A percentile compares a stretch with the other conserved stretches of the same genome.
These are phyloP conservation scores for Synergus japonicus DNA, from an alignment of 2,888 invertebrate species.

Conservation along the genomic window DNA sequence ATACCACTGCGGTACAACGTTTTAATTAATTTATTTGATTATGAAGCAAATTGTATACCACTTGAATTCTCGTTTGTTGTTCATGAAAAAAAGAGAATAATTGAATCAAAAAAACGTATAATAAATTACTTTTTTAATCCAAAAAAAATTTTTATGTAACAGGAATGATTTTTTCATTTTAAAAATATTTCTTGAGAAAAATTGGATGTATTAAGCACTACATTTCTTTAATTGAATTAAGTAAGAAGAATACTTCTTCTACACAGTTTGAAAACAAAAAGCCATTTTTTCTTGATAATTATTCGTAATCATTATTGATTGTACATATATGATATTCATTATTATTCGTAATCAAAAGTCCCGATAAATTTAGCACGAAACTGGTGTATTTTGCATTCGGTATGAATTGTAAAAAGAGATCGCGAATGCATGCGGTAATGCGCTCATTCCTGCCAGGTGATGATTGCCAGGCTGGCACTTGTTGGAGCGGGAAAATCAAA, in stretches of 20 bases:
- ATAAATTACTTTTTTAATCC: too few species aligned
- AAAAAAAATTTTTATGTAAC: too few species aligned
- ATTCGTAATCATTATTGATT: neutral
- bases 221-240: too few species aligned
- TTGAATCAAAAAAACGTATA: too few species aligned
- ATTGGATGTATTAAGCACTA: too few species aligned
- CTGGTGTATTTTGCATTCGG: conserved; percentile 14
- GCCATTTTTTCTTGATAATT: neutral
- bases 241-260: too few species aligned
- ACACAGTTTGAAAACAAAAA: neutral
- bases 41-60: neutral
- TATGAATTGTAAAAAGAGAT: conserved; percentile 8
- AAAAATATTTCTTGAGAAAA: too few species aligned
- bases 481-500: conserved; percentile 38
- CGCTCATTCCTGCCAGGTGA: conserved; percentile 17
- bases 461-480: conserved; percentile 35
- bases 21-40: neutral
- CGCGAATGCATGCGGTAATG: conserved; percentile 14
- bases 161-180: too few species aligned
- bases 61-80: neutral
- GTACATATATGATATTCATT: neutral
- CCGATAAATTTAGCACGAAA: conserved; percentile 30
- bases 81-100: too few species aligned
- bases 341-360: conserved; percentile 10
- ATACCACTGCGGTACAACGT: neutral